phyloP scores from a whole-genome alignment of 2,797 vertebrate species.

The Sitta carolinensis region DNA sequence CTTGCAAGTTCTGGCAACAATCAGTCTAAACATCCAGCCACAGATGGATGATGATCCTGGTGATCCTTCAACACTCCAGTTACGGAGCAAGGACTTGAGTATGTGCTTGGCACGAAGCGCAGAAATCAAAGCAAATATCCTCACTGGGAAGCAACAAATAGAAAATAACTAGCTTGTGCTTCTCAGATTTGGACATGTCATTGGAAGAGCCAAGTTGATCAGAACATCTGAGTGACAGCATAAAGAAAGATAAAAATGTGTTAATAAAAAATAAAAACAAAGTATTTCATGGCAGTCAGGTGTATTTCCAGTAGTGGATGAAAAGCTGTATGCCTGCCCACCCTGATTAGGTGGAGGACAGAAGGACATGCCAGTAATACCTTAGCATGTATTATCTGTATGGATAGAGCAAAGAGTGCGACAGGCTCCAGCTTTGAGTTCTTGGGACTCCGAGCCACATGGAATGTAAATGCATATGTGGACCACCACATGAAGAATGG shows the following conservation, averaged over 20 bases:
- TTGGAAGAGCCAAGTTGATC: not conserved
- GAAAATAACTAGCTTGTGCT: not conserved
- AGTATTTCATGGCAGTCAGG: not conserved
- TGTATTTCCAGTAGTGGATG: not conserved
- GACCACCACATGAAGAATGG: not conserved
- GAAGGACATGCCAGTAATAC: not conserved
- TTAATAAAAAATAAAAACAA: not conserved
- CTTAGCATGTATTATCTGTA: fast-evolving
- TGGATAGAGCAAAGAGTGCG: not conserved
- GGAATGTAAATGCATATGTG: not conserved
- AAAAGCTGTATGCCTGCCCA: not conserved
- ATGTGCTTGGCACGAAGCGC: not conserved
- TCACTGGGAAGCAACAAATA: not conserved
- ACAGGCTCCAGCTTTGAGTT: not conserved
- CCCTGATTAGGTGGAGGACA: not conserved
- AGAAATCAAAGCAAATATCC: not conserved
- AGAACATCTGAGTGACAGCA: not conserved
- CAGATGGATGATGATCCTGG: not conserved
- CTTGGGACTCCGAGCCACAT: not conserved
- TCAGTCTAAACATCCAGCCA: not conserved
- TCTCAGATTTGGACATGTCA: not conserved
- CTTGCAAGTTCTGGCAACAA: not conserved
- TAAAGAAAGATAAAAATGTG: not conserved
- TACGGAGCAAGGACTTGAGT: not conserved
- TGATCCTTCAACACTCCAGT: not conserved